Conservation (phyloP, 2,888 invertebrate species). For the Agonopterix heracliana region DNA sequence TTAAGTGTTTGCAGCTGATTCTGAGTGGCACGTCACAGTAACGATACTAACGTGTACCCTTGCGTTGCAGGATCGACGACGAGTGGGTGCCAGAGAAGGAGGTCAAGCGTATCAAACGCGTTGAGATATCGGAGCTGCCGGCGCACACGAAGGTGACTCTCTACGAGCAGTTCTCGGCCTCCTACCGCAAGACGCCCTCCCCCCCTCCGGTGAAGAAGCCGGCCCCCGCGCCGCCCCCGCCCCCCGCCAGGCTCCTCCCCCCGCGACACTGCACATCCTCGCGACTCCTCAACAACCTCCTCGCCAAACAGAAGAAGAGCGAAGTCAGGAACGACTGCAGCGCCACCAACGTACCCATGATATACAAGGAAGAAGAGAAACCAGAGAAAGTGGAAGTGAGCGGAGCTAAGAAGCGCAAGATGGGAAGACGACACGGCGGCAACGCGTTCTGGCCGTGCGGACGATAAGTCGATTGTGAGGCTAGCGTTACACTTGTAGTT, state of each 20-base stretch:
- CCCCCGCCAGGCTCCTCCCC: conserved; percentile 26
- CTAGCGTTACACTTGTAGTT: background rate
- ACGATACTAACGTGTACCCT: conserved; percentile 10
- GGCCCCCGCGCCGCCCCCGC: conserved; percentile 12
- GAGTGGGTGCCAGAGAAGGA: conserved; percentile 89
- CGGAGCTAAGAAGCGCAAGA: conserved; percentile 66
- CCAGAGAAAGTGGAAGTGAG: conserved; percentile 30
- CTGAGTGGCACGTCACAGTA: conserved; percentile 48
- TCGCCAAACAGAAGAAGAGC: conserved; percentile 33
- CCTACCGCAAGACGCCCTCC: conserved; percentile 40
- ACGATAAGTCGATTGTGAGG: conserved; percentile 36
- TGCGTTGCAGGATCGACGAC: conserved; percentile 83
- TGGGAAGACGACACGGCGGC: conserved; percentile 57
- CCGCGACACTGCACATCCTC: conserved; percentile 51
- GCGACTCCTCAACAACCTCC: conserved; percentile 45
- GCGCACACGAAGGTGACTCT: conserved; percentile 67
- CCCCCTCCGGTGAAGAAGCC: conserved; percentile 21
- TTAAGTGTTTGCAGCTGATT: conserved; percentile 59
- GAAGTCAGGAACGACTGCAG: conserved; percentile 23
- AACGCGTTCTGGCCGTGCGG: conserved; percentile 68
- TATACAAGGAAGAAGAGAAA: conserved; percentile 27
- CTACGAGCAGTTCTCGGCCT: conserved; percentile 67
- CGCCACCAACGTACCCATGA: conserved; percentile 30
- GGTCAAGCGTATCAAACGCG: conserved; percentile 77
- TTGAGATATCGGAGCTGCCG: conserved; percentile 73